Base-by-base conservation (phyloP, 1,140 invertebrate genomes). In the Apis cerana region DNA sequence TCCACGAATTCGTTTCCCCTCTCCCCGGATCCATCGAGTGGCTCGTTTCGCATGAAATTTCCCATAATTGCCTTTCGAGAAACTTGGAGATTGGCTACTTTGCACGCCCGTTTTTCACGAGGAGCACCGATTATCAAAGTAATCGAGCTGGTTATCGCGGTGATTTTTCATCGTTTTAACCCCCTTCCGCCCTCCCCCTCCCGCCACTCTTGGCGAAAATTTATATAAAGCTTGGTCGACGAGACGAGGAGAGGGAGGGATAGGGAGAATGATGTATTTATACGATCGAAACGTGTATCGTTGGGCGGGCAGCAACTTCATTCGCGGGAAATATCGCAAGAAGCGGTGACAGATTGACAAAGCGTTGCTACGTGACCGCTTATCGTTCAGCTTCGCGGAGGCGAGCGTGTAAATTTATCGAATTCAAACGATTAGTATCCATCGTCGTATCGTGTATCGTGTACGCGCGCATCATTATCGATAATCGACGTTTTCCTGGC, bases 311-410 rank as follows among this genome's bases (percentile, higher is more conserved):
- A 13, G 17, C 61, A 69, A 80, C 54, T 80, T 74, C 69, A 67
- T 83, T 83, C 33, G 33, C 4, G 48, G 50, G 1, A 80, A 83
- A 80, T 83, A 83, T 72, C 62, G 77, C 61, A 27, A 74, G 68
- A 15, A 74, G 17, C 43, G 77, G 9, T 13, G 82, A 83, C 82
- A 80, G 76, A 2, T 72, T 83, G 77, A 83, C 82, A 74, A 83
- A 83, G 82, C 62, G n/a, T 43, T 43, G 76, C 61, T 80, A 83
- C 77, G 82, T 80, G 82, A 19, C 7, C 23, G 68, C 82, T 80
- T 67, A 80, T 80, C 74, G 75, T 23, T 54, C 61, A 11, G 50
- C 54, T 21, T 10, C n/a, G 12, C 27, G 59, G 50, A 58, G 23
- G 15, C 56, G 33, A 52, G 27, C 54, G 65, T 48, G 75, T 12